Percentiles rank a stretch among this genome's conserved stretches.
Conservation (phyloP, 2,113 vertebrate genomes). For the Phrynocephalus versicolor region DNA sequence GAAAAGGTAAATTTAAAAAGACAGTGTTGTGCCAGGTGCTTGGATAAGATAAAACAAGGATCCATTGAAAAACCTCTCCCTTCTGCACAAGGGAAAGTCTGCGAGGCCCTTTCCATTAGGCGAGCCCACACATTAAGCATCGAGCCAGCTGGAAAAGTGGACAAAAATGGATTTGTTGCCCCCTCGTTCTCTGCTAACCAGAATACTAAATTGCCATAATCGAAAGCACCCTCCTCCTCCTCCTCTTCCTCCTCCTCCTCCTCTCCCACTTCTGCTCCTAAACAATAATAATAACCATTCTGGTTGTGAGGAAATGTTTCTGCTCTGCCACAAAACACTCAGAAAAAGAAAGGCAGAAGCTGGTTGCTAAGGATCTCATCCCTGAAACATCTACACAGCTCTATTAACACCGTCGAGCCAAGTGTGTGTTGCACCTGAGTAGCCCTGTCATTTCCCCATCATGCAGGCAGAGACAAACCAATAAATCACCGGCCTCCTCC, state of each 20-base stretch:
- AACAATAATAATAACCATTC: background rate
- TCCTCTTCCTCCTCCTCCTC: background rate
- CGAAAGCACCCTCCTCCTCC: background rate
- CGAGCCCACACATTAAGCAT: background rate
- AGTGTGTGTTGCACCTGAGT: slow-evolving; percentile 22
- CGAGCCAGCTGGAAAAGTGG: background rate
- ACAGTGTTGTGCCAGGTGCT: too few relatives aligned
- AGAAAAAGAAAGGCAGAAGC: background rate
- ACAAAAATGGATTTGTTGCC: background rate
- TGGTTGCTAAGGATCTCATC: background rate
- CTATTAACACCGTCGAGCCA: slow-evolving; percentile 24
- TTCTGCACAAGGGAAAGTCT: background rate
- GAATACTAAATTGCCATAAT: background rate
- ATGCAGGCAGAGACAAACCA: slow-evolving; percentile 28
- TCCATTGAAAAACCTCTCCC: background rate
- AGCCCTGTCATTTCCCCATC: slow-evolving; percentile 22
- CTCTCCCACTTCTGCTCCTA: too few relatives aligned
- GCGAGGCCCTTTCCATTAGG: background rate
- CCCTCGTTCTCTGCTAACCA: background rate
- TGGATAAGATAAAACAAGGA: too few relatives aligned
- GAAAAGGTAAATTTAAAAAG: too few relatives aligned
- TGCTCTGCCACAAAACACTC: background rate
- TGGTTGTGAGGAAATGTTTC: background rate
- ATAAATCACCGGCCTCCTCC: slow-evolving; percentile 27
- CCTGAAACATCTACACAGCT: background rate